These are phyloP conservation scores for Dysmachus trigonus DNA, from an alignment of 2,888 invertebrate species.

Conservation along the genomic window DNA sequence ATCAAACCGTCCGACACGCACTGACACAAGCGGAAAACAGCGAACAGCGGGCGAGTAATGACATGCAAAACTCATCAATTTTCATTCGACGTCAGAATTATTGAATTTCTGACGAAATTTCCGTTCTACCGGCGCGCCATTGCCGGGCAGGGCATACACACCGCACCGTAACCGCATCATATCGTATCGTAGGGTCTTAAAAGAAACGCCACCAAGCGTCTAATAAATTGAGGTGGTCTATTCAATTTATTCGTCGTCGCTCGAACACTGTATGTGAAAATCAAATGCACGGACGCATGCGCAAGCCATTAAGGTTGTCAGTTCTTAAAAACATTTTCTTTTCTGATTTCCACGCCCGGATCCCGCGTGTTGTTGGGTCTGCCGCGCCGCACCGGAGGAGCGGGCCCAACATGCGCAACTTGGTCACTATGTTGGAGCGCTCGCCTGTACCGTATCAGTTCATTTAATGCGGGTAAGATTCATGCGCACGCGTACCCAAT, in stretches of 20 bases:
- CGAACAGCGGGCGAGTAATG: background rate
- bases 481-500: constrained; percentile 28
- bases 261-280: constrained; percentile 17
- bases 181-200: background rate
- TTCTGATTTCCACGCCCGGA: background rate
- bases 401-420: background rate
- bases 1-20: background rate
- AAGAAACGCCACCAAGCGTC: background rate
- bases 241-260: background rate
- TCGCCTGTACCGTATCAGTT: constrained; percentile 5
- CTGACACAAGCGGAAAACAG: background rate
- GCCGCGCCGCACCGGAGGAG: too few species aligned
- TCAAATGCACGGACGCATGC: constrained; percentile 14
- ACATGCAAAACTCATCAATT: constrained; percentile 25
- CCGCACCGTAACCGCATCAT: background rate
- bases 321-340: constrained; percentile 19
- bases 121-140: background rate
- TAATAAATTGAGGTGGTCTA: constrained; percentile 29
- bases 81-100: constrained; percentile 21
- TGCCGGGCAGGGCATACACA: background rate
- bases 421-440: background rate
- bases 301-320: constrained; percentile 19
- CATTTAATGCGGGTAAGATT: constrained; percentile 13
- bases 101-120: constrained; percentile 19
- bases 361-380: background rate